Percentiles rank a stretch among this genome's conserved stretches.
These are phyloP conservation scores for Cosmorhoe ocellata DNA, from an alignment of 2,888 invertebrate genomes.

Conservation along the genomic window DNA sequence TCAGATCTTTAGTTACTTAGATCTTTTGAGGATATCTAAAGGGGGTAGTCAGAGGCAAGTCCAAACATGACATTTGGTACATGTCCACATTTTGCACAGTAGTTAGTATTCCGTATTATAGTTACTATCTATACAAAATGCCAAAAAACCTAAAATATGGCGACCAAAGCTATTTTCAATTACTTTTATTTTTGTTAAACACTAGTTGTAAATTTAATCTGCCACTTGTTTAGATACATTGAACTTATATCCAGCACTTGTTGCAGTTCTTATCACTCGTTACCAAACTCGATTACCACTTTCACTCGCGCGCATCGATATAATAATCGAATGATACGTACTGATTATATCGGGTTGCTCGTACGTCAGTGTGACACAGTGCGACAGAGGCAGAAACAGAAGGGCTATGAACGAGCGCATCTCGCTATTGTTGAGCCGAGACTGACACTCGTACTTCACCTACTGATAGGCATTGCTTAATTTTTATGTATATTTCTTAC, in stretches of 20 bases:
- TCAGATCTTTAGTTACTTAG: no score
- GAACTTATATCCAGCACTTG: background rate
- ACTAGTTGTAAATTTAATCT: no score
- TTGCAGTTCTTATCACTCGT: conserved; percentile 21
- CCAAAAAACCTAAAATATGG: no score
- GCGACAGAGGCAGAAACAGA: conserved; percentile 12
- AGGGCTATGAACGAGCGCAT: conserved; percentile 28
- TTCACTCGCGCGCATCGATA: conserved; percentile 31
- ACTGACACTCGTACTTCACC: conserved; percentile 26
- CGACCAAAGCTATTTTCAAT: no score
- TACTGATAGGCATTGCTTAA: conserved; percentile 16
- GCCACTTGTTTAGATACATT: background rate
- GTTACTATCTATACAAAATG: no score
- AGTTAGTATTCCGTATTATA: no score
- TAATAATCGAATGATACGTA: conserved; percentile 35
- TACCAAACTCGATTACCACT: conserved; percentile 31
- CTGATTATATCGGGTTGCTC: conserved; percentile 22
- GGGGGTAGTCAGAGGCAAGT: no score
- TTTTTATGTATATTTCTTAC: conserved; percentile 21
- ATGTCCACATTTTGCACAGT: no score
- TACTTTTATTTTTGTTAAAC: no score
- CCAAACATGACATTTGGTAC: no score
- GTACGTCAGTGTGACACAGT: conserved; percentile 20
- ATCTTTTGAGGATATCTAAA: no score
- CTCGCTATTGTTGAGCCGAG: conserved; percentile 16